These are phyloP conservation scores for Tiliqua scincoides DNA, from an alignment of 2,113 vertebrate species.

Conservation along the genomic window DNA sequence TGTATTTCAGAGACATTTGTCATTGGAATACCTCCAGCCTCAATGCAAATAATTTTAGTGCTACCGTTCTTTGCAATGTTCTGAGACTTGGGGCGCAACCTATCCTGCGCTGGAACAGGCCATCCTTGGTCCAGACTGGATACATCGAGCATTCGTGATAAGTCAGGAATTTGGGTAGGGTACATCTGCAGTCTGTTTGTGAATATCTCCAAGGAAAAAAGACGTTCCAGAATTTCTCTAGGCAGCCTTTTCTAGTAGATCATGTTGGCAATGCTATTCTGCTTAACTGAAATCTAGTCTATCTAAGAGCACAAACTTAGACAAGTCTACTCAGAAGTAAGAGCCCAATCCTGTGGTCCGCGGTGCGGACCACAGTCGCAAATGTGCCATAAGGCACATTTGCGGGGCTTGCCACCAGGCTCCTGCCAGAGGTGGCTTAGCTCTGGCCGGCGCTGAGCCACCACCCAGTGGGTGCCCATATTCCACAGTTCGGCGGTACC, in stretches of 20 bases:
- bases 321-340: no score
- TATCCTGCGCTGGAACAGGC: no score
- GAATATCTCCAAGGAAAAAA: neutral
- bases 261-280: neutral
- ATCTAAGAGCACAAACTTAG: no score
- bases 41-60: neutral
- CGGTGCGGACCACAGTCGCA: no score
- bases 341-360: no score
- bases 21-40: neutral
- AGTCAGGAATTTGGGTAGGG: neutral
- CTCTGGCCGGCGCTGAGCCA: no score
- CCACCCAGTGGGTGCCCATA: no score
- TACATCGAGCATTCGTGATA: no score
- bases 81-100: neutral
- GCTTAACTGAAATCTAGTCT: neutral
- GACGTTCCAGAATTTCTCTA: neutral
- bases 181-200: neutral
- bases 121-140: neutral
- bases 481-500: no score
- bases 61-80: neutral
- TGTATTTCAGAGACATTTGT: neutral
- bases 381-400: no score
- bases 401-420: no score
- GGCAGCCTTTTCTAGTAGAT: neutral
- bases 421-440: no score